Evolutionary conservation across 2,888 invertebrate genomes (phyloP), one percentile per base, ranked within the genome.

Genomic region (Dicyrtoma fusca): DNA sequence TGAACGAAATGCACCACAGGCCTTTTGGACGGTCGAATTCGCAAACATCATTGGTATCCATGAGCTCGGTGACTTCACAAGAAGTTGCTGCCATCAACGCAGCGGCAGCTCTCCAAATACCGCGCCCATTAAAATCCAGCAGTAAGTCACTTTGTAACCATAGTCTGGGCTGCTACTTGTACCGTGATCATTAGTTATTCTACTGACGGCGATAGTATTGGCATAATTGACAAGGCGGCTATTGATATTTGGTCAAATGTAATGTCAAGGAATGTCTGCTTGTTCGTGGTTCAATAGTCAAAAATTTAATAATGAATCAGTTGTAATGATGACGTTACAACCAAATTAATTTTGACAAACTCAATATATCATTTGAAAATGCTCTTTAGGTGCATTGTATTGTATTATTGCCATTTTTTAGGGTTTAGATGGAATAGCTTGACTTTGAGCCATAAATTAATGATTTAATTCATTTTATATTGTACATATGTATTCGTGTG

Each of bases 1-100:
- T 62, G 55, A 74, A 66, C 61, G 69, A 69, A 71, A 73, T 59
- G 76, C 77, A 71, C 42, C 69, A 44, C 75, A 1, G 82, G 87
- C 75, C 77, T 21, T 77, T 82, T 57, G 79, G 82, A 17, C 79
- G 83, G 21, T 87, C 90, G 53, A 90, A 91, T 80, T 90, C 91
- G 0, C 87, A 88, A 74, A 86, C 88, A 66, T 92, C 92, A 0
- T 84, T 90, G 81, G 84, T 88, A 34, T 92, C 93, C 0, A 85
- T 88, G 79, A 84, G 87, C 55, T 91, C 90, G 0, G 86, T 87
- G 2, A 88, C 89, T 0, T 89, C 90, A 1, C 89, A 89, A 80
- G 92, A 92, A 83, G 90, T 90, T 0, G 91, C 90, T 44, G 87
- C 86, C 79, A 87, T 89, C 55, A 88, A 86, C 72, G 86, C 78